Evolutionary conservation across 1,140 invertebrate genomes (phyloP).

Genomic region (Drosophila kohkoa): DNA sequence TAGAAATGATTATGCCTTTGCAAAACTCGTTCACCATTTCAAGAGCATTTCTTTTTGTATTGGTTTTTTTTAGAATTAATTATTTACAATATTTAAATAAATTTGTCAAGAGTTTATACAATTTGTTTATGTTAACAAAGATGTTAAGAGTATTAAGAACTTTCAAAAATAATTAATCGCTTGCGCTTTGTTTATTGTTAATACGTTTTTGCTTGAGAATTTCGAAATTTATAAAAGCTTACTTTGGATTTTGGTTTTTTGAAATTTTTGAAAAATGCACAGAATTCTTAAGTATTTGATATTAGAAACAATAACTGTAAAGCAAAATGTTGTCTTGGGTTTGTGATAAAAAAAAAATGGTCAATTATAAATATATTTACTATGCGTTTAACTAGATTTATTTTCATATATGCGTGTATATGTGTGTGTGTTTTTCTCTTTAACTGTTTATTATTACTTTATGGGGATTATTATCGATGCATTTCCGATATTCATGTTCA

Average conservation of each 20-base stretch:
- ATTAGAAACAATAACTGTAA: slow-evolving; percentile 52
- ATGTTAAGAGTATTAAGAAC: slow-evolving; percentile 63
- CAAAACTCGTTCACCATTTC: slow-evolving; percentile 50
- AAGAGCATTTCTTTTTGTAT: slow-evolving; percentile 41
- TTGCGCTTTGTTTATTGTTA: slow-evolving; percentile 32
- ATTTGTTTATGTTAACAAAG: slow-evolving; percentile 65
- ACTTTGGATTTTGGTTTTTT: slow-evolving; percentile 40
- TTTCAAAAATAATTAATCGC: slow-evolving; percentile 21
- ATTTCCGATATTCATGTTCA: background rate
- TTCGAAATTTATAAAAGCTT: slow-evolving; percentile 44
- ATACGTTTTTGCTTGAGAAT: slow-evolving; percentile 59
- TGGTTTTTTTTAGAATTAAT: slow-evolving; percentile 36
- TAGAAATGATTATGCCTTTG: slow-evolving; percentile 64
- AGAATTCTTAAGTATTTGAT: slow-evolving; percentile 43
- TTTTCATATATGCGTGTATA: slow-evolving; percentile 52
- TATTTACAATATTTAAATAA: slow-evolving; percentile 69
- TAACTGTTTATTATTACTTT: slow-evolving; percentile 2
- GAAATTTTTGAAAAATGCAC: slow-evolving; percentile 63
- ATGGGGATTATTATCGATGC: slow-evolving; percentile 8
- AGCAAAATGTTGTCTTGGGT: slow-evolving; percentile 38
- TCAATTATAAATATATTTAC: slow-evolving; percentile 52
- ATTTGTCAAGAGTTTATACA: slow-evolving; percentile 71
- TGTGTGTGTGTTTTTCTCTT: slow-evolving; percentile 32
- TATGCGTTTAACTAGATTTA: slow-evolving; percentile 65
- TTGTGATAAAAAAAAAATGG: slow-evolving; percentile 49